Percentiles rank a stretch among this genome's conserved stretches.
phyloP scores from a whole-genome alignment of 2,888 invertebrate species.

The Cheilosia scutellata region DNA sequence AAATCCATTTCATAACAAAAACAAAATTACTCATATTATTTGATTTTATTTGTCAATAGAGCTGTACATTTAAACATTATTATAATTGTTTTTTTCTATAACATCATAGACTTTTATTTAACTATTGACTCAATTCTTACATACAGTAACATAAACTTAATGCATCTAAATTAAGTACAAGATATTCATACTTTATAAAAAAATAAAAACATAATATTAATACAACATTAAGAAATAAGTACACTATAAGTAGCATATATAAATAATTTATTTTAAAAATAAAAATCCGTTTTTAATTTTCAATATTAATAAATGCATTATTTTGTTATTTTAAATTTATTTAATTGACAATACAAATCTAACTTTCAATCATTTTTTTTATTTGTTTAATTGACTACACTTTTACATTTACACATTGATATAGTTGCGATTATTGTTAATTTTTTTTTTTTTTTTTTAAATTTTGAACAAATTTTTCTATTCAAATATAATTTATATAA shows the following conservation, averaged over 20 bases:
- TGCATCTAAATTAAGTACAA: constrained; percentile 66
- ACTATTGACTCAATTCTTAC: constrained; percentile 47
- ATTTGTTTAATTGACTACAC: constrained; percentile 70
- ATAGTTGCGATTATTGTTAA: constrained; percentile 45
- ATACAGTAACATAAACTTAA: constrained; percentile 56
- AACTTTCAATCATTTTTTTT: constrained; percentile 51
- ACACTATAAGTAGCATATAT: constrained; percentile 38
- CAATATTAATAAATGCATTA: constrained; percentile 72
- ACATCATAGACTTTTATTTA: constrained; percentile 59
- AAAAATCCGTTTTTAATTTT: constrained; percentile 27
- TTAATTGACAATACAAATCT: constrained; percentile 75
- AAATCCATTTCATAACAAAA: background rate
- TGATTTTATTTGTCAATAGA: constrained; percentile 70
- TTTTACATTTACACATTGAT: constrained; percentile 72
- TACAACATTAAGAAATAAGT: constrained; percentile 62
- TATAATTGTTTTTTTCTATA: constrained; percentile 33
- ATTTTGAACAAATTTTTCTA: constrained; percentile 28
- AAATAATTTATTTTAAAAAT: constrained; percentile 45
- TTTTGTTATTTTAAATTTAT: constrained; percentile 24
- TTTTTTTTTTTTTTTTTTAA: constrained; percentile 33
- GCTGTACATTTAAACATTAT: constrained; percentile 70
- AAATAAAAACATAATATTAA: constrained; percentile 11
- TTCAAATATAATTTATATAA: constrained; percentile 8
- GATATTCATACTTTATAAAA: constrained; percentile 34
- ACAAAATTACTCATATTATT: constrained; percentile 44